Base-by-base conservation (phyloP, 1,140 invertebrate species). In the Pantala flavescens region DNA sequence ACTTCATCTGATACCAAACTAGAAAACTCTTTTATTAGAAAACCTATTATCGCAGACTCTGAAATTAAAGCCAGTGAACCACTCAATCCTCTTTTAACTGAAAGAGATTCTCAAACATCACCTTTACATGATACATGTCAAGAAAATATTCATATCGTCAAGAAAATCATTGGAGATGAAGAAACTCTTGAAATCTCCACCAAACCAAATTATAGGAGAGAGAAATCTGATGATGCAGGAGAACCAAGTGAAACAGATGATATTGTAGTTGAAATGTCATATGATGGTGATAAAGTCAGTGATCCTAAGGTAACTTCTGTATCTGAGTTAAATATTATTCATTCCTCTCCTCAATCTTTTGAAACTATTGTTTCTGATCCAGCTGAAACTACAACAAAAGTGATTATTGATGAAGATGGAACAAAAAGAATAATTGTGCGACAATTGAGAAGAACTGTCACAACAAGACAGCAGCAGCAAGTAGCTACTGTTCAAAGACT, bases 181-280 rank as follows among this genome's bases (percentile, higher is more conserved):
- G 90, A 93, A 81, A 90, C 90, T 0, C 91, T 93, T 77, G 89
- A 92, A 83, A 91, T 93, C 76, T 88, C 90, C 11, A 92, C 90
- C 14, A 87, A 86, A 77, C 19, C 21, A 9, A 23, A 16, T 1
- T 23, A 63, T 71, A 43, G 24, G 24, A 14, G 24, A 55, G 55
- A 75, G 55, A 21, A 36, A 55, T 74, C 3, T 43, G 73, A 43
- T 70, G 77, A 9, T 77, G 79, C 10, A 75, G 77, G 24, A 70
- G 42, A 19, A 36, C 24, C 16, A 28, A 84, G 86, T 36, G 84
- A 87, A 75, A 81, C 84, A 43, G 83, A 84, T 71, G 86, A 88
- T 77, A 84, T 92, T 19, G 80, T 90, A 11, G 88, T 93, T n/a
- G 89, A 91, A 80, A 90, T 91, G 77, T 88, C 89, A 78, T 92